phyloP scores from a whole-genome alignment of 2,888 invertebrate genomes.

The Chydorus sphaericus region DNA sequence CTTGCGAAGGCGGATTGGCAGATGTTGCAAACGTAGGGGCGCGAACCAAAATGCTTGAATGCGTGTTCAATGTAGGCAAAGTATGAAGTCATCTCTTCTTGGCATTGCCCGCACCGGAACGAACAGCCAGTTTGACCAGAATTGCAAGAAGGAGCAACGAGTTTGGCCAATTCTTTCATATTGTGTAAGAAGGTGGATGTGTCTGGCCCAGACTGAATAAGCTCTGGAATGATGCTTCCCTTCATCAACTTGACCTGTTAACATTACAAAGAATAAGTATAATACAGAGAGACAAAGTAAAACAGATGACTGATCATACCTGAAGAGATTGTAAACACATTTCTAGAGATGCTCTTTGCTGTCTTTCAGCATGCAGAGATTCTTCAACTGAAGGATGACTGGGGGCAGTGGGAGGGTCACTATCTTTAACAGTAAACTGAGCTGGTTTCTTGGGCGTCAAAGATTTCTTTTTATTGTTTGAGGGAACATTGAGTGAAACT shows the following conservation, averaged over 20 bases:
- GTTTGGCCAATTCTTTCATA: conserved; percentile 10
- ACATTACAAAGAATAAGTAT: background rate
- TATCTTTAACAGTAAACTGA: background rate
- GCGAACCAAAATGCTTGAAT: conserved; percentile 3
- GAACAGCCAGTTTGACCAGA: background rate
- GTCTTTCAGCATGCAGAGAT: background rate
- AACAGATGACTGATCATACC: background rate
- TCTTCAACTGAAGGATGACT: background rate
- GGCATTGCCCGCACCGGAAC: background rate
- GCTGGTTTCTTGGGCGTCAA: too few species aligned
- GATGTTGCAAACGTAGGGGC: background rate
- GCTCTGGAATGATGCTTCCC: background rate
- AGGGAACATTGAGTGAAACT: background rate
- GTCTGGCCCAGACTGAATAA: background rate
- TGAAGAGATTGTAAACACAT: background rate
- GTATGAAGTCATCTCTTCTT: background rate
- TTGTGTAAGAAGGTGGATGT: background rate
- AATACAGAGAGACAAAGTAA: background rate
- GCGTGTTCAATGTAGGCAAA: conserved; percentile 4
- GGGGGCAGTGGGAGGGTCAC: background rate
- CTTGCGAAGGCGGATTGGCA: conserved; percentile 4
- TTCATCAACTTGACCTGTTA: background rate
- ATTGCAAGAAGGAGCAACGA: background rate
- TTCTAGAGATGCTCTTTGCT: background rate
- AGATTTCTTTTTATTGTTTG: background rate